A percentile compares a stretch with the other conserved stretches of the same genome.
phyloP scores from a whole-genome alignment of 2,888 invertebrate species.

The Hermaeophaga mercurialis region DNA sequence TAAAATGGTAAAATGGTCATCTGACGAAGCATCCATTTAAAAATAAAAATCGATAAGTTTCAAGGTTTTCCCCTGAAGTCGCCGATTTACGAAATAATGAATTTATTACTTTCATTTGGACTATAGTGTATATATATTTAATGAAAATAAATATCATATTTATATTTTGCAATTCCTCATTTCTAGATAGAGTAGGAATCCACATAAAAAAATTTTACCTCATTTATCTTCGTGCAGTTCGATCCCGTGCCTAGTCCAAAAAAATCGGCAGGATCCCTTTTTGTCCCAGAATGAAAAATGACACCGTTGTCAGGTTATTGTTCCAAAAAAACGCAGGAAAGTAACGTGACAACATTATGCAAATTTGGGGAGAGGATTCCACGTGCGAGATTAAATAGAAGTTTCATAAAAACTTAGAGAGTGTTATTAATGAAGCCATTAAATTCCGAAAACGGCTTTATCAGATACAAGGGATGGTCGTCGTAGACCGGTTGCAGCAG shows the following conservation, averaged over 20 bases:
- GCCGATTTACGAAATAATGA: no score
- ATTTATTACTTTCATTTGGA: no score
- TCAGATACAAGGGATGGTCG: conserved; percentile 46
- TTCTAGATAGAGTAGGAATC: no score
- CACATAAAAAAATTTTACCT: no score
- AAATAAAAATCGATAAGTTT: no score
- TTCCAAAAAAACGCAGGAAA: conserved; percentile 31
- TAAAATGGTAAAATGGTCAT: no score
- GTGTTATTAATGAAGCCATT: conserved; percentile 53
- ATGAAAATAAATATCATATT: no score
- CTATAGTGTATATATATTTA: no score
- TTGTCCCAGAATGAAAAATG: conserved; percentile 18
- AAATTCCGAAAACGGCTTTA: conserved; percentile 51
- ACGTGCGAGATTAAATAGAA: conserved; percentile 47
- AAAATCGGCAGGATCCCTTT: conserved; percentile 5
- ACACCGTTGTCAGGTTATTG: conserved; percentile 24
- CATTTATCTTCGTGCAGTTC: neutral
- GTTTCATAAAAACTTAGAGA: conserved; percentile 40
- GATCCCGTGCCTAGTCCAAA: neutral
- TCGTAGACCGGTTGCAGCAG: neutral
- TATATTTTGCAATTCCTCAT: no score
- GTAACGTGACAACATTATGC: conserved; percentile 45
- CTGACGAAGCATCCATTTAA: no score
- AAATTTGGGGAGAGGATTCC: conserved; percentile 43
- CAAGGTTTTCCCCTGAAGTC: no score